Evolutionary conservation across 2,797 vertebrate species (phyloP).

Genomic region (Hyperoplus immaculatus): DNA sequence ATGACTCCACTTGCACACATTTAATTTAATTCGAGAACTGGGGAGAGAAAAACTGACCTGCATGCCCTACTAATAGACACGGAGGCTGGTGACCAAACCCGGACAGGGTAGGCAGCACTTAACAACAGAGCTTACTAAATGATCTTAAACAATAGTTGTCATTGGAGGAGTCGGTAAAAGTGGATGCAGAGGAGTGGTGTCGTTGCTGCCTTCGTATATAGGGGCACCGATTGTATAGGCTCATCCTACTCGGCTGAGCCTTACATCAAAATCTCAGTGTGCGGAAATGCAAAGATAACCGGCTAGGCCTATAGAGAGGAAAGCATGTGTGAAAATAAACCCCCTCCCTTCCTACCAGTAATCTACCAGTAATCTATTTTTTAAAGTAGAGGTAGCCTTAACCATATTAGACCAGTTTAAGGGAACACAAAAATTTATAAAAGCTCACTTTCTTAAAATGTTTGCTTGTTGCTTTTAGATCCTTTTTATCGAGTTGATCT

Average conservation of each 20-base stretch:
- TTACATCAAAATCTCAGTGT: slow-evolving; percentile 58
- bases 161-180: slow-evolving; percentile 23
- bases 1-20: slow-evolving; percentile 22
- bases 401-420: slow-evolving; percentile 16
- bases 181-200: slow-evolving; percentile 49
- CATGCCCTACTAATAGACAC: slow-evolving; percentile 29
- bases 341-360: slow-evolving; percentile 34
- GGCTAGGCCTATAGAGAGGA: slow-evolving; percentile 49
- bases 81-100: slow-evolving; percentile 39
- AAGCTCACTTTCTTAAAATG: slow-evolving; percentile 35
- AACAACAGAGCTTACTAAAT: slow-evolving; percentile 15
- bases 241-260: slow-evolving; percentile 59
- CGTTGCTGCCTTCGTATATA: slow-evolving; percentile 46
- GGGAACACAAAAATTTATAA: slow-evolving; percentile 25
- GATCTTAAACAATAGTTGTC: slow-evolving; percentile 34
- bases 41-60: slow-evolving; percentile 30
- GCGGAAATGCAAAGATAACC: slow-evolving; percentile 70
- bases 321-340: slow-evolving; percentile 60
- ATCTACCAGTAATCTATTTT: slow-evolving; percentile 61
- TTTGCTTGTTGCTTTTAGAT: slow-evolving; percentile 26
- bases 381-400: slow-evolving; percentile 37
- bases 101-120: slow-evolving; percentile 19
- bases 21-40: slow-evolving; percentile 20
- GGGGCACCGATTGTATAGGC: slow-evolving; percentile 45
- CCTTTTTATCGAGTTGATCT: slow-evolving; percentile 5